Percentiles rank a stretch among this genome's conserved stretches.
Conservation (phyloP, 2,888 invertebrate genomes). For the Apamea epomidion region DNA sequence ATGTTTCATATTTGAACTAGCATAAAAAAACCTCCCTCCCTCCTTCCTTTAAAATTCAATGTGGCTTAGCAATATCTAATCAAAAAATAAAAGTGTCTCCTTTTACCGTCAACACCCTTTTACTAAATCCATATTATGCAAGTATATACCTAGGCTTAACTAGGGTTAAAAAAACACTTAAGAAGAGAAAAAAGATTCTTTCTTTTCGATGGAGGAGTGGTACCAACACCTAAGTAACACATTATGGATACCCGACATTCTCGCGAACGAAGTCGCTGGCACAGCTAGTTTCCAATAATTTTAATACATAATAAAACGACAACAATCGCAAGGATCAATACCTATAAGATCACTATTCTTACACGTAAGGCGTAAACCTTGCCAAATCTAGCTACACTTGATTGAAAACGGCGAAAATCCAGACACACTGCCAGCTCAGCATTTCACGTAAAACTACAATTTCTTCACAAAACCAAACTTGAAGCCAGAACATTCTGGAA, state of each 20-base stretch:
- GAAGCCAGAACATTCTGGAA: slow-evolving; percentile 29
- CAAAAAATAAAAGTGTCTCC: no score
- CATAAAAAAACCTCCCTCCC: no score
- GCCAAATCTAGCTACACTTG: slow-evolving; percentile 28
- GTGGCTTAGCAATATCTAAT: no score
- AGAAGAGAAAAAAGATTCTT: no score
- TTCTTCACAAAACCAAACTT: slow-evolving; percentile 18
- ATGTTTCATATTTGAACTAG: neutral
- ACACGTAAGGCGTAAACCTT: neutral
- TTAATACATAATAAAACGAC: neutral
- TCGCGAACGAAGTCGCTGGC: neutral
- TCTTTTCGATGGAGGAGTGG: no score
- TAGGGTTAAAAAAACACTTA: no score
- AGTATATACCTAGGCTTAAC: no score
- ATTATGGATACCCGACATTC: neutral
- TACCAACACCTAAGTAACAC: no score
- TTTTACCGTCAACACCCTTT: no score
- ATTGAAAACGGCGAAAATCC: slow-evolving; percentile 5
- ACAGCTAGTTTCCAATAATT: neutral
- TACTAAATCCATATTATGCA: no score
- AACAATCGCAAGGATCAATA: neutral
- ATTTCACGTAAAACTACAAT: slow-evolving; percentile 14
- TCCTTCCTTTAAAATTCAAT: no score
- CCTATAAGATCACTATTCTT: neutral
- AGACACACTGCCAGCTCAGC: slow-evolving; percentile 12